Evolutionary conservation across 2,113 vertebrate species (phyloP), one percentile per base, ranked within the genome.

Genomic region (Mirounga angustirostris): DNA sequence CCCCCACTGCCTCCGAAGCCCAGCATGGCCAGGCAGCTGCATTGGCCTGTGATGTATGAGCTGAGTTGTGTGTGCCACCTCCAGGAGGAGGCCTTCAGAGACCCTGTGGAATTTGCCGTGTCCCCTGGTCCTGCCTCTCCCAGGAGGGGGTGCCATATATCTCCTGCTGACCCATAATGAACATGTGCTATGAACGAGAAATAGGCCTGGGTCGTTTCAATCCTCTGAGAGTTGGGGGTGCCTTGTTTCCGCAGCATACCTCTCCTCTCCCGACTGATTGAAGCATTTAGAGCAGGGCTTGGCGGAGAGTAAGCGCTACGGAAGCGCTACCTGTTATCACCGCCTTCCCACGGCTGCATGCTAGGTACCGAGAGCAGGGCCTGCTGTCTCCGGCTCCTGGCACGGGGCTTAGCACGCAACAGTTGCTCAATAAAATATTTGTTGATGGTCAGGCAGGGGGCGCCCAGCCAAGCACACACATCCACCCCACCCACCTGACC

Each of bases 401-500:
- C 65, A 80, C 24, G 26, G 56, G 18, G 56, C 16, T 26, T 22
- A 24, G 84, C 28, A 80, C 2, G n/a, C 56, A 93, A 46, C 7
- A 85, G 13, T 79, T 89, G 63, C 43, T 97, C 91, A 63, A 21
- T 86, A 96, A 97, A 92, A 83, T 54, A 46, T 33, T 43, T 61
- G 40, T 43, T 61, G 59, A 56, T 19, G 65, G 81, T 46, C 89
- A 80, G 52, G 30, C 73, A 65, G 61, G 8, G 61, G 8, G 30
- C 22, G 28, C n/a, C 59, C 65, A 46, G 14, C 73, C 88, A 54
- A 81, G 43, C 30, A n/a, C 7, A 73, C 36, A 36, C n/a, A 16
- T 40, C 22, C n/a, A 46, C 26, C 14, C 36, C 24, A 74, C 61
- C 79, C 4, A 4, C 65, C 83, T 78, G 74, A 33, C 74, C 50